These are phyloP conservation scores for Plagodis pulveraria DNA, from an alignment of 2,888 invertebrate genomes.

Conservation along the genomic window DNA sequence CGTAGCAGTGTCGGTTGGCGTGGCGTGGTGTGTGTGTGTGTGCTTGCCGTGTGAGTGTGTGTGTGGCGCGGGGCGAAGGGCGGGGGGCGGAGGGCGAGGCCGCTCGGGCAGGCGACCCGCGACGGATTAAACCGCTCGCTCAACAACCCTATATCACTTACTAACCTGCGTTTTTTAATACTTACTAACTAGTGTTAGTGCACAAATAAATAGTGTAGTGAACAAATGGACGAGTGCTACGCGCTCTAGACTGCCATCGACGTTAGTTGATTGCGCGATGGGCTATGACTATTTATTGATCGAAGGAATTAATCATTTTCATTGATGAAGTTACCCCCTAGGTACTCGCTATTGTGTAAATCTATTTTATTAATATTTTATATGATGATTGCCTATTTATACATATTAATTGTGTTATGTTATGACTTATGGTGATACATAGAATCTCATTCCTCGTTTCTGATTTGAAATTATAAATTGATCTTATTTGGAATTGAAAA, in stretches of 20 bases:
- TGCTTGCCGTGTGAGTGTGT: constrained; percentile 40
- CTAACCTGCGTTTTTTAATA: constrained; percentile 54
- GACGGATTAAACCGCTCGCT: constrained; percentile 50
- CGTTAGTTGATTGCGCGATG: constrained; percentile 13
- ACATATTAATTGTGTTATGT: constrained; percentile 35
- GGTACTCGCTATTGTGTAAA: constrained; percentile 54
- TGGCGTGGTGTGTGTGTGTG: constrained; percentile 44
- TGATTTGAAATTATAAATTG: constrained; percentile 61
- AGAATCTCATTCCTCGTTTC: constrained; percentile 52
- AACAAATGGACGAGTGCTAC: constrained; percentile 21
- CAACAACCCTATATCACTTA: constrained; percentile 43
- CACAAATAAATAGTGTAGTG: constrained; percentile 63
- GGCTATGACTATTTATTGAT: constrained; percentile 54
- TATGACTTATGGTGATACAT: constrained; percentile 45
- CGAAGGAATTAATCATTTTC: constrained; percentile 59
- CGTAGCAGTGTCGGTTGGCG: constrained; percentile 45
- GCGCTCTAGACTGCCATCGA: constrained; percentile 4
- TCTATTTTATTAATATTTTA: constrained; percentile 66
- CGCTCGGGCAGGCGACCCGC: constrained; percentile 64
- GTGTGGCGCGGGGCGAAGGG: constrained; percentile 36
- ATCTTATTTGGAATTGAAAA: constrained; percentile 71
- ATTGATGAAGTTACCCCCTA: constrained; percentile 61
- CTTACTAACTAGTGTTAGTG: constrained; percentile 64
- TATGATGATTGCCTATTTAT: constrained; percentile 38
- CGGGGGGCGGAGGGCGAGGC: constrained; percentile 39